Base-by-base conservation (phyloP, 1,140 invertebrate genomes). In the Meloidogyne chitwoodi region DNA sequence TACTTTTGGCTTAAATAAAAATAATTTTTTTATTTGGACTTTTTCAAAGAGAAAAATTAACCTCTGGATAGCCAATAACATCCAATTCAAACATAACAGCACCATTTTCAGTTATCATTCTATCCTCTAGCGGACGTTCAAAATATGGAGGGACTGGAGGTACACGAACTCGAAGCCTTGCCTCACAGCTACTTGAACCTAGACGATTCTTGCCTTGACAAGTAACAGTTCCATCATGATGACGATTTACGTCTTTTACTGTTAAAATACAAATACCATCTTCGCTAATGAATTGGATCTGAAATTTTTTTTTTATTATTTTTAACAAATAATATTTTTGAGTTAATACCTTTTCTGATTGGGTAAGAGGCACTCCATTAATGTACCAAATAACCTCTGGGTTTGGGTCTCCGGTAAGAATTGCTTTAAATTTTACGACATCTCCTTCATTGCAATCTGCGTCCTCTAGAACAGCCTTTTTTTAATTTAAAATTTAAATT, bases 401-500 rank as follows among this genome's bases (percentile, higher is more conserved):
- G 71, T 91, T 89, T 0, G 95, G 95, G 48, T 95, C 90, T 12
- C 94, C 95, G 31, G 90, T 91, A 4, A 96, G 44, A 19, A 86
- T 85, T 24, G 85, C 80, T 72, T 86, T 86, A 80, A 86, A 86
- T 64, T 80, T 75, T 0, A 86, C 86, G 19, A 83, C 83, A 31
- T 87, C 86, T 10, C 86, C 86, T 79, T 86, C 85, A 61, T 87
- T 75, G 74, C 86, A 86, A 29, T 87, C 85, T n/a, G 82, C 81
- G 69, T 87, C 84, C 79, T 86, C 85, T 41, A 85, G 85, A 6
- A 76, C 74, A 19, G 84, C 84, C 78, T n/a, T n/a, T 85, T 70
- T 27, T 27, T n/a, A 22, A 2, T n/a, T n/a, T 63, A n/a, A 22
- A 19, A 12, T 38, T 31, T 41, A 10, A 38, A 27, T 10, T 22